phyloP scores from a whole-genome alignment of 1,140 invertebrate species.

The Ceratosolen solmsi region DNA sequence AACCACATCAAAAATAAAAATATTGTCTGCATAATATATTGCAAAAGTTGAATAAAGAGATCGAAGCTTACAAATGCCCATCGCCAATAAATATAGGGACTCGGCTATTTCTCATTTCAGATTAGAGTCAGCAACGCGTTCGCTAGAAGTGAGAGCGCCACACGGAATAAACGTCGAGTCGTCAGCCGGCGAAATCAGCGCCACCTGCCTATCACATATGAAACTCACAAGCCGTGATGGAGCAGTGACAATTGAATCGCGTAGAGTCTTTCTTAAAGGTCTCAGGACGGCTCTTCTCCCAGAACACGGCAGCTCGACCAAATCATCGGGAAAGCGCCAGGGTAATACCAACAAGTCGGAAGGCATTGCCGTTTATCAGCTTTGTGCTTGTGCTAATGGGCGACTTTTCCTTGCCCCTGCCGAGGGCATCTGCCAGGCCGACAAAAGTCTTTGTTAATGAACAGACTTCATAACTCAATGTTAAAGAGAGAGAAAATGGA shows the following conservation, averaged over 20 bases:
- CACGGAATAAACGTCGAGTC: slow-evolving; percentile 88
- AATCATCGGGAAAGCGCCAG: slow-evolving; percentile 66
- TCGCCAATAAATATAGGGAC: not conserved
- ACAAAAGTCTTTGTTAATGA: slow-evolving; percentile 77
- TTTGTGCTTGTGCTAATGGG: slow-evolving; percentile 92
- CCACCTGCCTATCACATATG: slow-evolving; percentile 85
- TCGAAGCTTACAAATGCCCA: too few relatives aligned
- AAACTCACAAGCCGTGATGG: slow-evolving; percentile 86
- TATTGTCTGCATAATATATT: too few relatives aligned
- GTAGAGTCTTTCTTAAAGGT: slow-evolving; percentile 67
- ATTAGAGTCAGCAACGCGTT: slow-evolving; percentile 89
- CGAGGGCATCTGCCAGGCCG: slow-evolving; percentile 85
- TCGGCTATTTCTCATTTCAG: slow-evolving; percentile 70
- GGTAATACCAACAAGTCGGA: slow-evolving; percentile 74
- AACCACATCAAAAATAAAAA: too few relatives aligned
- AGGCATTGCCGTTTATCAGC: slow-evolving; percentile 82
- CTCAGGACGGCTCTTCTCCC: slow-evolving; percentile 57
- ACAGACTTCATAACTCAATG: slow-evolving; percentile 22
- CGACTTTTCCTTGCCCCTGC: slow-evolving; percentile 89
- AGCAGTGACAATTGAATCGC: slow-evolving; percentile 76
- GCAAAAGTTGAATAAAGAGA: too few relatives aligned
- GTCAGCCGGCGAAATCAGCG: slow-evolving; percentile 86
- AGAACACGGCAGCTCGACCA: not conserved
- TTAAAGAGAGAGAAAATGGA: not conserved
- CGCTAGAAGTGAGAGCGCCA: slow-evolving; percentile 85